Base-by-base conservation (phyloP, 2,113 vertebrate species). In the Alligator sinensis region DNA sequence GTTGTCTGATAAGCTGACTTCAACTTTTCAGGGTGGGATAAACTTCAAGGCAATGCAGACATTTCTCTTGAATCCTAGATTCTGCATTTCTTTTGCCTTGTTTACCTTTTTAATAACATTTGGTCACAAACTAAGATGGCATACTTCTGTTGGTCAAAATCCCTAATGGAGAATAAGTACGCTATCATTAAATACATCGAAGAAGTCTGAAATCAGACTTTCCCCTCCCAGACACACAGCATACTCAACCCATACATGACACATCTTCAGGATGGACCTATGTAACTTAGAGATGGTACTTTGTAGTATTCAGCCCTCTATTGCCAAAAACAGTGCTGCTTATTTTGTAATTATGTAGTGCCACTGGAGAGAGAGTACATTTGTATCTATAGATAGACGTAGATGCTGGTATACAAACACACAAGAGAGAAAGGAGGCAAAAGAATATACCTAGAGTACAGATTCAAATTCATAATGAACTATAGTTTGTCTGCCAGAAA, bases 401-500 rank as follows among this genome's bases (percentile, higher is more conserved):
- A 87, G 77, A 90, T 76, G 79, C 8, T 81, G 5, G 21, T 77
- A 91, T 64, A 76, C 5, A 75, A 86, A 72, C 5, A 68, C 78
- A 19, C 61, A 70, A 58, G 47, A 59, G 59, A 92, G 17, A 19
- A 91, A 85, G 19, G 59, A 90, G 88, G 21, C 66, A 9, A 30
- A 78, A 84, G n/a, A 92, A 89, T 18, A 95, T 68, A 81, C 77
- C 68, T 94, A 74, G 77, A 92, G 38, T 28, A 54, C 17, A 91
- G 68, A 95, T 95, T 95, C 86, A 93, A 95, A 97, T 96, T 84
- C 54, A 66, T 87, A 88, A 96, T 60, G 72, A 90, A 93, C 87
- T 84, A 95, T 62, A 80, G 57, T 91, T 94, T 92, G 47, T 93
- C 91, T 97, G 94, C 81, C 80, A 95, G 93, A 92, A 89, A 96